These are phyloP conservation scores for Eupithecia insigniata DNA, from an alignment of 2,888 invertebrate genomes.

Conservation along the genomic window DNA sequence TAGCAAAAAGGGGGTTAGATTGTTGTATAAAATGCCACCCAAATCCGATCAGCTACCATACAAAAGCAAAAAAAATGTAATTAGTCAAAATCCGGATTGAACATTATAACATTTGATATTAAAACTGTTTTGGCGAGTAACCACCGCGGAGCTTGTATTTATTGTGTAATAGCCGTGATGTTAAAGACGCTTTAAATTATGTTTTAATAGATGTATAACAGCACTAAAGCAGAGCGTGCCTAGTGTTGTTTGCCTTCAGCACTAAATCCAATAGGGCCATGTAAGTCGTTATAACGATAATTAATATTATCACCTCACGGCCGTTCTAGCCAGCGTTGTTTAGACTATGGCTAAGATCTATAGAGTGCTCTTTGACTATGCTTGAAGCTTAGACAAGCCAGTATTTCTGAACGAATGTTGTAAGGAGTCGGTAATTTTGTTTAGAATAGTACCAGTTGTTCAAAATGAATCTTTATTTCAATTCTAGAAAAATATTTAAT, in stretches of 20 bases:
- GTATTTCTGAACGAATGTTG: not conserved
- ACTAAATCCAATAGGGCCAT: conserved; percentile 16
- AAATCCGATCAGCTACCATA: not conserved
- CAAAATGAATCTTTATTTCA: not conserved
- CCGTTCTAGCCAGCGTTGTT: conserved; percentile 46
- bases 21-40: not conserved
- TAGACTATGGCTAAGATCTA: conserved; percentile 45
- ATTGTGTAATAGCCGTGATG: not conserved
- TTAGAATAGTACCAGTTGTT: not conserved
- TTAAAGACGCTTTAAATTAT: not conserved
- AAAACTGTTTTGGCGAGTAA: not conserved
- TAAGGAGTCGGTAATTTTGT: not conserved
- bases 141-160: not conserved
- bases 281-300: conserved; percentile 47
- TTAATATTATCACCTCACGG: conserved; percentile 44
- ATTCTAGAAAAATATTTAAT: not conserved
- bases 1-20: no score
- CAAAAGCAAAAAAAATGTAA: not conserved
- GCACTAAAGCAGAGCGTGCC: not conserved
- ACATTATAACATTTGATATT: no score
- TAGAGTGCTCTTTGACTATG: not conserved
- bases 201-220: not conserved
- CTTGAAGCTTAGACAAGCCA: not conserved
- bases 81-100: not conserved
- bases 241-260: conserved; percentile 4